phyloP scores from a whole-genome alignment of 1,140 invertebrate genomes.

The Wiebesia pumilae region DNA sequence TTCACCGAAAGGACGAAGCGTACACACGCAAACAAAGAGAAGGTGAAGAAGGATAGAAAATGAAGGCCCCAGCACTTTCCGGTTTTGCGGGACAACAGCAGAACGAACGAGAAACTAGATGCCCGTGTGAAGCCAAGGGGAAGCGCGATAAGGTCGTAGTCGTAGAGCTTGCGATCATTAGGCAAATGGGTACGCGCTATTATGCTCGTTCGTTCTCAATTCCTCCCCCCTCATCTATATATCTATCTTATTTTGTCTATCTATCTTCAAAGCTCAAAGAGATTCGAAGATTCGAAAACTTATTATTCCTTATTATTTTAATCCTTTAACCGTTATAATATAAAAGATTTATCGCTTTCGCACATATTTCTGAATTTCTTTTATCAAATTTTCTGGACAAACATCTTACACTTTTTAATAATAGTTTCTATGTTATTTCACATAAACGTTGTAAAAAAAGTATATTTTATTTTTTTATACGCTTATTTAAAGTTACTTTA shows the following conservation, averaged over 20 bases:
- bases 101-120: conserved; percentile 29
- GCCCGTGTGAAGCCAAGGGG: conserved; percentile 70
- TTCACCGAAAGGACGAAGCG: not conserved
- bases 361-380: not conserved
- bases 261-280: not conserved
- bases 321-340: too few relatives aligned
- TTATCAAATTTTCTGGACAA: not conserved
- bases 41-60: not conserved
- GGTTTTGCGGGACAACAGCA: conserved; percentile 21
- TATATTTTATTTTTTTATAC: too few relatives aligned
- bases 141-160: conserved; percentile 70
- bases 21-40: not conserved
- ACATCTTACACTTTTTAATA: too few relatives aligned
- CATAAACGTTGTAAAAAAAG: too few relatives aligned
- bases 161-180: conserved; percentile 65
- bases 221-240: not conserved
- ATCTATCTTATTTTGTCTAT: not conserved
- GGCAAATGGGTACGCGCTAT: conserved; percentile 68
- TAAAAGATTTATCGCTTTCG: not conserved
- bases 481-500: too few relatives aligned
- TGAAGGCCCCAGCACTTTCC: conserved; percentile 45
- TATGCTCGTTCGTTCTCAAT: conserved; percentile 54
- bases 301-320: not conserved
- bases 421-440: too few relatives aligned
- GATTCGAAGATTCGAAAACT: not conserved